phyloP scores from a whole-genome alignment of 2,888 invertebrate genomes.

The Mesochorus sp. region DNA sequence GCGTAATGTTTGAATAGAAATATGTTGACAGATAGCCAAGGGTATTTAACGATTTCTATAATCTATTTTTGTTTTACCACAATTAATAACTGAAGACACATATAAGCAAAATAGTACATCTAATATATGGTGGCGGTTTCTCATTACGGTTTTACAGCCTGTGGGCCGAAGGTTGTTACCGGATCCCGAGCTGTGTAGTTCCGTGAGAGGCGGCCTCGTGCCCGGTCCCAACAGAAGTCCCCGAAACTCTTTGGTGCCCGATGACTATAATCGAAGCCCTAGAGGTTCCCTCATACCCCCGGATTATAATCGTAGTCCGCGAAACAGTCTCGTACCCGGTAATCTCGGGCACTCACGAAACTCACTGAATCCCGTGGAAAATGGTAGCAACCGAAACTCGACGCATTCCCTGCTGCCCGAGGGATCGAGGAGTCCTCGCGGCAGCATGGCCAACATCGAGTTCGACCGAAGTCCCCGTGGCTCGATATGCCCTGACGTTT shows the following conservation, averaged over 20 bases:
- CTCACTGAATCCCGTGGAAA: constrained; percentile 75
- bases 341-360: constrained; percentile 65
- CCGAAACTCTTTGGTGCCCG: constrained; percentile 86
- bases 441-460: constrained; percentile 84
- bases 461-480: constrained; percentile 85
- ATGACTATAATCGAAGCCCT: constrained; percentile 83
- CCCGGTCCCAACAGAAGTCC: constrained; percentile 84
- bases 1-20: too few relatives aligned
- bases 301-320: constrained; percentile 83
- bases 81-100: too few relatives aligned
- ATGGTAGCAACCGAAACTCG: constrained; percentile 77
- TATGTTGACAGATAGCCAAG: too few relatives aligned
- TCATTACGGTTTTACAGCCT: constrained; percentile 64
- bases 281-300: constrained; percentile 86
- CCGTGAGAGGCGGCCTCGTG: constrained; percentile 84
- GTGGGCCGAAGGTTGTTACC: constrained; percentile 84
- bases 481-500: constrained; percentile 85
- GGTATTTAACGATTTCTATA: too few relatives aligned
- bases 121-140: background rate
- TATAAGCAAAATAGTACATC: too few relatives aligned
- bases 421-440: constrained; percentile 83
- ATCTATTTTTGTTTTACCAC: too few relatives aligned
- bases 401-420: constrained; percentile 85
- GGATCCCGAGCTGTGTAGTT: constrained; percentile 84
- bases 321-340: constrained; percentile 85